These are phyloP conservation scores for Apamea anceps DNA, from an alignment of 2,888 invertebrate species.

Conservation along the genomic window DNA sequence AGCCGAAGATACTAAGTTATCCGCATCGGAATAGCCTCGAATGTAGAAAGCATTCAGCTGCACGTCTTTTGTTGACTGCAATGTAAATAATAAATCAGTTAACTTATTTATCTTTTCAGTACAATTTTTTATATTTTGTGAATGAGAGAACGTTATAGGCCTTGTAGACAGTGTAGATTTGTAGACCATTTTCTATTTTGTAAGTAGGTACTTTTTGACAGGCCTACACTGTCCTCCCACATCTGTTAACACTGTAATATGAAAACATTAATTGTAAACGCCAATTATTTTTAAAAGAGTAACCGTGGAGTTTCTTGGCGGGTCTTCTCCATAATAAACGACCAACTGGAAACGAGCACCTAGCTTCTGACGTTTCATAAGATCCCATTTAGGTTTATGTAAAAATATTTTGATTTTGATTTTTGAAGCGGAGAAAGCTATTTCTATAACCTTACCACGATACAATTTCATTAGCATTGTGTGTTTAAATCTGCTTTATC, in stretches of 20 bases:
- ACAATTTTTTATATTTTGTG: no score
- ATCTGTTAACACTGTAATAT: no score
- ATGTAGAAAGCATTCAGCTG: slow-evolving; percentile 90
- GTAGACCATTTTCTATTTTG: neutral
- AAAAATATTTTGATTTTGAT: neutral
- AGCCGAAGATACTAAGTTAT: slow-evolving; percentile 86
- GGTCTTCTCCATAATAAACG: no score
- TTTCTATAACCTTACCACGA: neutral
- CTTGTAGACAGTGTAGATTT: neutral
- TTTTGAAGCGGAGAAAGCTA: neutral
- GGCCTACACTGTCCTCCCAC: neutral
- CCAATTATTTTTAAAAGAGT: neutral
- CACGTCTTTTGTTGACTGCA: slow-evolving; percentile 89
- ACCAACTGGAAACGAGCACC: no score
- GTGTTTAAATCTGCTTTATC: neutral
- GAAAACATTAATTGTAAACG: neutral
- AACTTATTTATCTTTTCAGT: no score
- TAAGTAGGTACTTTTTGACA: neutral
- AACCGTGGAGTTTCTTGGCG: no score
- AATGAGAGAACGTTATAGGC: neutral
- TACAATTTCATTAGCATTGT: neutral
- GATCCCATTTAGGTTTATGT: neutral
- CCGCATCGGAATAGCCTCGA: slow-evolving; percentile 87
- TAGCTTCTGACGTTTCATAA: neutral
- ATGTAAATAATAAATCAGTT: slow-evolving; percentile 35